Evolutionary conservation across 2,888 invertebrate species (phyloP).

Genomic region (Pomacea canaliculata): DNA sequence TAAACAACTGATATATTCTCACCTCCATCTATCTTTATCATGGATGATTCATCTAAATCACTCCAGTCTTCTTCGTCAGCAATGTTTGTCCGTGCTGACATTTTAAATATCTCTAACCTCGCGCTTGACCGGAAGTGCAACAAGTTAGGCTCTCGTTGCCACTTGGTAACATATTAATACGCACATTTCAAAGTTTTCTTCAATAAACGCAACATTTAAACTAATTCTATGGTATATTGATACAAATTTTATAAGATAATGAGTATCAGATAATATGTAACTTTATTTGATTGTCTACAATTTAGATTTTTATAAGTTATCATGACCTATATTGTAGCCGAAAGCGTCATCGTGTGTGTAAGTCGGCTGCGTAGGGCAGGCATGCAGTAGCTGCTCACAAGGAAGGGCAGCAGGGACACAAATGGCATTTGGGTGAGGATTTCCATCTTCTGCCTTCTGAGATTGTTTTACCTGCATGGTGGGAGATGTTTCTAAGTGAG

Average conservation of each 20-base stretch:
- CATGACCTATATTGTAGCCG: slow-evolving; percentile 7
- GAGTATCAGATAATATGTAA: too few relatives aligned
- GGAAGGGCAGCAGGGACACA: neutral
- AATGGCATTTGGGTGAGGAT: neutral
- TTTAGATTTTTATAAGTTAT: too few relatives aligned
- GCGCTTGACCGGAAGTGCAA: slow-evolving; percentile 18
- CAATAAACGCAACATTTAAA: neutral
- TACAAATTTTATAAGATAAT: too few relatives aligned
- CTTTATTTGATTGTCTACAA: too few relatives aligned
- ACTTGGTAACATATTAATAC: slow-evolving; percentile 19
- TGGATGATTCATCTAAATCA: slow-evolving; percentile 29
- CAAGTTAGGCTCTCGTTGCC: slow-evolving; percentile 8
- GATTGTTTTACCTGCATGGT: slow-evolving; percentile 4
- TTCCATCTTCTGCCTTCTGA: too few relatives aligned
- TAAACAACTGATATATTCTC: neutral
- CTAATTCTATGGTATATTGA: too few relatives aligned
- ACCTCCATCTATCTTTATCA: slow-evolving; percentile 8
- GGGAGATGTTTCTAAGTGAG: neutral
- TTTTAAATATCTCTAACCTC: neutral
- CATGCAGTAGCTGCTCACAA: too few relatives aligned
- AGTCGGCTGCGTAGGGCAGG: neutral
- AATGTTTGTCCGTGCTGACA: neutral
- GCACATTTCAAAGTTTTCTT: neutral
- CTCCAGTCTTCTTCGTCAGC: slow-evolving; percentile 30
- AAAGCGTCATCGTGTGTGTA: slow-evolving; percentile 13